phyloP scores from a whole-genome alignment of 2,888 invertebrate genomes.

The Pyrrhosoma nymphula region DNA sequence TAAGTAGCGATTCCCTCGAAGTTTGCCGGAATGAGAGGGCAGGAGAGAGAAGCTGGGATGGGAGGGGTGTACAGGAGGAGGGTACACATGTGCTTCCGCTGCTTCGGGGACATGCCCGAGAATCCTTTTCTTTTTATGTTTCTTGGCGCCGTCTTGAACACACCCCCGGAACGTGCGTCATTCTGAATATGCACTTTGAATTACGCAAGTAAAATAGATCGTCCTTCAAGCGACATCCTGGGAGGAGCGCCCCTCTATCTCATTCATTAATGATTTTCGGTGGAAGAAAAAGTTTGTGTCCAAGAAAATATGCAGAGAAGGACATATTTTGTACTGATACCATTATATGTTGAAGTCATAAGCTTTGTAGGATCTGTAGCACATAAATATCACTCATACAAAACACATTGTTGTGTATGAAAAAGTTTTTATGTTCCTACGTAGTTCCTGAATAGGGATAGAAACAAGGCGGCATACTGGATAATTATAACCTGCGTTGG shows the following conservation, averaged over 20 bases:
- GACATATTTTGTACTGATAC: neutral
- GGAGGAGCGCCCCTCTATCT: neutral
- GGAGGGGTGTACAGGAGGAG: neutral
- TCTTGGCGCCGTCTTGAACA: neutral
- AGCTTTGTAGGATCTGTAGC: neutral
- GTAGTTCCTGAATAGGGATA: too few relatives aligned
- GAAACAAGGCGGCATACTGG: too few relatives aligned
- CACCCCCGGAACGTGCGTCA: neutral
- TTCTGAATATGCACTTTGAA: neutral
- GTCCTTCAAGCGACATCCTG: neutral
- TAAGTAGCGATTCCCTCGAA: slow-evolving; percentile 49
- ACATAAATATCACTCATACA: too few relatives aligned
- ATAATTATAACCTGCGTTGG: too few relatives aligned
- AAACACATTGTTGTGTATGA: too few relatives aligned
- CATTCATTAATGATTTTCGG: neutral
- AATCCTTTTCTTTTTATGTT: neutral
- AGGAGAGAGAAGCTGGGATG: neutral
- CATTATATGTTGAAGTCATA: neutral
- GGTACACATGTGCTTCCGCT: neutral
- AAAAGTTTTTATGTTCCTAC: too few relatives aligned
- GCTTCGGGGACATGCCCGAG: neutral
- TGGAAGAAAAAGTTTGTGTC: neutral
- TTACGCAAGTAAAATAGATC: neutral
- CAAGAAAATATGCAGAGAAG: neutral
- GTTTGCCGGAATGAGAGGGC: slow-evolving; percentile 12